Percentiles rank a stretch among this genome's conserved stretches.
phyloP scores from a whole-genome alignment of 2,797 vertebrate species.

The Oreortyx pictus region DNA sequence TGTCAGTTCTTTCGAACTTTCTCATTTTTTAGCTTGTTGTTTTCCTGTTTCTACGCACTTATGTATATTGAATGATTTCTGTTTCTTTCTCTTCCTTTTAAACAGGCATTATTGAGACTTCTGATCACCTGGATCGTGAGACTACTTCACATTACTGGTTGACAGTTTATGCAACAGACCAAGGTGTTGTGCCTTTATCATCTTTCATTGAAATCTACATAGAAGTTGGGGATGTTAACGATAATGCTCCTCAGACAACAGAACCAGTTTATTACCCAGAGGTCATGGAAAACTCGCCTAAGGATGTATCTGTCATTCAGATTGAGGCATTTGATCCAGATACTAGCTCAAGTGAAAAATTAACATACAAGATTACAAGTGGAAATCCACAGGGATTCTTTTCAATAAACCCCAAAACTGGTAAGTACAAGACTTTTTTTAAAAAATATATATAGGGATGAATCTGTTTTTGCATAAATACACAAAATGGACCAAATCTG shows the following conservation, averaged over 20 bases:
- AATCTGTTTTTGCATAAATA: background rate
- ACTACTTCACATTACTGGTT: constrained; percentile 95
- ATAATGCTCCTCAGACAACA: constrained; percentile 94
- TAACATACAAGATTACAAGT: constrained; percentile 93
- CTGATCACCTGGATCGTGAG: constrained; percentile 91
- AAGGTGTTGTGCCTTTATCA: constrained; percentile 91
- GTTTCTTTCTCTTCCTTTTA: background rate
- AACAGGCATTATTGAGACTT: constrained; percentile 90
- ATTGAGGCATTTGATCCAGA: constrained; percentile 95
- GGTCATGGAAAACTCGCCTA: constrained; percentile 93
- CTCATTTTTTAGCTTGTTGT: background rate
- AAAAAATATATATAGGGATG: background rate
- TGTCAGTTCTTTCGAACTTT: background rate
- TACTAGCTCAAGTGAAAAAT: constrained; percentile 88
- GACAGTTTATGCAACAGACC: constrained; percentile 92
- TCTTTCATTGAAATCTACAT: constrained; percentile 95
- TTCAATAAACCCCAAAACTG: constrained; percentile 89
- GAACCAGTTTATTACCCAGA: constrained; percentile 96
- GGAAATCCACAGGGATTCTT: constrained; percentile 99
- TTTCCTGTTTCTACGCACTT: background rate
- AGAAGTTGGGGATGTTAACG: constrained; percentile 95
- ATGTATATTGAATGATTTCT: background rate
- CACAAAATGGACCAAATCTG: background rate
- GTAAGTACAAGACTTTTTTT: constrained; percentile 75
- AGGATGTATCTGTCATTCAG: constrained; percentile 92